phyloP scores from a whole-genome alignment of 2,113 vertebrate species.

The Pampusana beccarii region DNA sequence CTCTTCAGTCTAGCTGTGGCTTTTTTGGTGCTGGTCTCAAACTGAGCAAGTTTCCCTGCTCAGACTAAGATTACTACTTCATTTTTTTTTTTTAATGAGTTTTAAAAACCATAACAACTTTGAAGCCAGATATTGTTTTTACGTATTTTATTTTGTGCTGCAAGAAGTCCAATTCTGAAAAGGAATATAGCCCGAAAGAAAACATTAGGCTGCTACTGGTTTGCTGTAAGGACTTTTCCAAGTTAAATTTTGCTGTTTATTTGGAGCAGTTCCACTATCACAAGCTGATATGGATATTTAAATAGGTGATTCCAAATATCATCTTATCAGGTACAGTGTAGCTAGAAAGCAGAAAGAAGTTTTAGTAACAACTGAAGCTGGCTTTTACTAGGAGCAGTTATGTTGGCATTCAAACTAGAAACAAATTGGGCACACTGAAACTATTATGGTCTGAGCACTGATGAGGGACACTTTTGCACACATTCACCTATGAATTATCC shows the following conservation, averaged over 20 bases:
- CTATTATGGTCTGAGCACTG: neutral
- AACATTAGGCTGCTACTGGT: neutral
- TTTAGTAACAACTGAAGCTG: neutral
- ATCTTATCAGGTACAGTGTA: neutral
- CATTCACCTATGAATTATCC: neutral
- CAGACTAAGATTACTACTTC: neutral
- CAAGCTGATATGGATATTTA: neutral
- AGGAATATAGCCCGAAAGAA: neutral
- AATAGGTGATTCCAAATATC: neutral
- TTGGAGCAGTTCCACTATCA: neutral
- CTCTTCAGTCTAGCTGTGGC: neutral
- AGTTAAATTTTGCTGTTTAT: neutral
- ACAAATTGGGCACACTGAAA: neutral
- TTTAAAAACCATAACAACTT: neutral
- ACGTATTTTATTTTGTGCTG: neutral
- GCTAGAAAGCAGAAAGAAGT: neutral
- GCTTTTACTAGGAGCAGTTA: neutral
- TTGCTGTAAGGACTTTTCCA: neutral
- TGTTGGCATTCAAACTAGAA: neutral
- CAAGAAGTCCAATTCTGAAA: neutral
- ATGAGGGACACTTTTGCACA: neutral
- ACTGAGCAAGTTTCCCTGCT: neutral
- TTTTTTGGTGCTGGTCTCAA: neutral
- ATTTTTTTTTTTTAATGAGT: neutral
- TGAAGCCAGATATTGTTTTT: neutral